Evolutionary conservation across 2,888 invertebrate species (phyloP).

Genomic region (Tetanocera ferruginea): DNA sequence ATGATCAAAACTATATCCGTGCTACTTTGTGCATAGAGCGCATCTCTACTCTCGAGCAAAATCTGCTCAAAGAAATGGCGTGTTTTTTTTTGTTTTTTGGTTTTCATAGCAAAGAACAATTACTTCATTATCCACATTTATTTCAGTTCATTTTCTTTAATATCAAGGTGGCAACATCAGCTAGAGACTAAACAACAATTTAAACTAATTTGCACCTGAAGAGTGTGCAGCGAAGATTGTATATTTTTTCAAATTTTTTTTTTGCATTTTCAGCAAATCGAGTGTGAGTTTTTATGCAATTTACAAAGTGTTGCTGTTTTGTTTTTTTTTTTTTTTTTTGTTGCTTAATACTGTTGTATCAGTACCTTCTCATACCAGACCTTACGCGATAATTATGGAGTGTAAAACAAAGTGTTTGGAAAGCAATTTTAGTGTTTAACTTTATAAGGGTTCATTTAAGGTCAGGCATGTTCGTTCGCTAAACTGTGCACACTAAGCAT

Average conservation of each 20-base stretch:
- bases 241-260: neutral
- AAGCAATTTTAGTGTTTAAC: conserved; percentile 4
- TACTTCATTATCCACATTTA: conserved; percentile 2
- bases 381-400: neutral
- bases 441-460: neutral
- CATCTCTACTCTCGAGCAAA: too few species aligned
- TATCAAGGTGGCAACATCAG: neutral
- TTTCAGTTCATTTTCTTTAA: neutral
- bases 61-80: neutral
- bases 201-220: conserved; percentile 23
- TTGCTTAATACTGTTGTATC: neutral
- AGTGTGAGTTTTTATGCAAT: neutral
- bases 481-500: too few species aligned
- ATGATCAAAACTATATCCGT: too few species aligned
- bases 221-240: too few species aligned
- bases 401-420: conserved; percentile 17
- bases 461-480: neutral
- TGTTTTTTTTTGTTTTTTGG: neutral
- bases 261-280: conserved; percentile 7
- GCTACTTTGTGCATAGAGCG: too few species aligned
- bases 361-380: neutral
- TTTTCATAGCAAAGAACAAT: neutral
- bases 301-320: conserved; percentile 3
- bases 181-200: neutral
- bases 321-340: conserved; percentile 1